Evolutionary conservation across 1,140 invertebrate genomes (phyloP), one percentile per base, ranked within the genome.

Genomic region (Drosophila bocqueti): DNA sequence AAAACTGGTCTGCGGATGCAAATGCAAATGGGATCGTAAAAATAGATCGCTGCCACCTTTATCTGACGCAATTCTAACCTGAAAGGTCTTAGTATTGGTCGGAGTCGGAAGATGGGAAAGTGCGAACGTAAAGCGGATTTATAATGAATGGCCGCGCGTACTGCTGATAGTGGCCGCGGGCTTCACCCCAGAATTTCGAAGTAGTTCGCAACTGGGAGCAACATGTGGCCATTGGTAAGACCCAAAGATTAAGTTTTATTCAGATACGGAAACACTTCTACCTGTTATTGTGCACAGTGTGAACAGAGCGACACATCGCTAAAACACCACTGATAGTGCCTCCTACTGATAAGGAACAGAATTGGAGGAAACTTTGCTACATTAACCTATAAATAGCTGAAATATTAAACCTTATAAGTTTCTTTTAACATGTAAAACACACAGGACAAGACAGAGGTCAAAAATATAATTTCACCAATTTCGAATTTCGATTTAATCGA

Each of bases 141-240:
- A 92, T 92, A 73, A 92, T 92, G 49, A 92, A 92, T 64, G 91
- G 91, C 50, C 85, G 91, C 57, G 84, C 82, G 84, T 86, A 92
- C 77, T 85, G 86, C 76, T 92, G 91, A 87, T 77, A 81, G 60
- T 78, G 82, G 55, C 62, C 77, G 67, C 81, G 71, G 67, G 66
- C 62, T 82, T 73, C 62, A 90, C 81, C 79, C 86, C 83, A 79
- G 79, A 73, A 90, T 74, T 79, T 82, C 42, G 69, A 71, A 68
- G 59, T 71, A 24, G 50, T 57, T 58, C 60, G 76, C 46, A 66
- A 62, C 62, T 72, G 79, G 65, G 79, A 84, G 87, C 78, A 85
- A 73, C 83, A 81, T 84, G 76, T 83, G 81, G 81, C 80, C 84
- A 85, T 82, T 67, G 76, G 71, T 83, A 79, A 72, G 75, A 76